Evolutionary conservation across 2,797 vertebrate species (phyloP), one percentile per base, ranked within the genome.

Genomic region (Hirundo rustica): DNA sequence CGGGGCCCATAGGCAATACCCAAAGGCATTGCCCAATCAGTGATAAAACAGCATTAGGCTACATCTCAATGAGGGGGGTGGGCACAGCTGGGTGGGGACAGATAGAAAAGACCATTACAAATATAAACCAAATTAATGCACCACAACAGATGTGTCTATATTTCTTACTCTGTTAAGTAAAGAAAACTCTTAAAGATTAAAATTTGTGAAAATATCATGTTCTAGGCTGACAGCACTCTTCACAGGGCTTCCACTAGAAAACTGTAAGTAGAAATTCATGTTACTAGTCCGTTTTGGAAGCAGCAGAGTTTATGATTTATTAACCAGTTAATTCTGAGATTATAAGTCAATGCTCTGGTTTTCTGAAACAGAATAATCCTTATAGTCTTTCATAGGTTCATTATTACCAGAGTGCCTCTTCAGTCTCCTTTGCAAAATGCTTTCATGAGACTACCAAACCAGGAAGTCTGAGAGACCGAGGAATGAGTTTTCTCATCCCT

Each of bases 331-430:
- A 64, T 82, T 79, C 44, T 78, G n/a, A 81, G 60, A n/a, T 58
- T 15, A 10, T 32, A 34, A 21, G 2, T 53, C 1, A 2, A 8
- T 1, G 1, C 2, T 61, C 5, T 6, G 16, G 3, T 48, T 84
- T 44, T 58, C 44, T 9, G n/a, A 73, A 92, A 64, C 12, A 70
- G 54, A 51, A 74, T 10, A 74, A 13, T 47, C 36, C 60, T 65
- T 53, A 32, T 19, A 40, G 36, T 22, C 30, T 58, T 75, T 84
- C 32, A 38, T 16, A 62, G 23, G 38, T 36, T 65, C 17, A 26
- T 16, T 77, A 60, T 34, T 74, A 22, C 55, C 15, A 51, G 19
- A 87, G 10, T 11, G 36, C 20, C 22, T 58, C n/a, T 70, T 75
- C 36, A 55, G n/a, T 29, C 22, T 84, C 44, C 29, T 81, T 45